Evolutionary conservation across 2,888 invertebrate genomes (phyloP), one percentile per base, ranked within the genome.

Genomic region (Philhelius pedissequus): DNA sequence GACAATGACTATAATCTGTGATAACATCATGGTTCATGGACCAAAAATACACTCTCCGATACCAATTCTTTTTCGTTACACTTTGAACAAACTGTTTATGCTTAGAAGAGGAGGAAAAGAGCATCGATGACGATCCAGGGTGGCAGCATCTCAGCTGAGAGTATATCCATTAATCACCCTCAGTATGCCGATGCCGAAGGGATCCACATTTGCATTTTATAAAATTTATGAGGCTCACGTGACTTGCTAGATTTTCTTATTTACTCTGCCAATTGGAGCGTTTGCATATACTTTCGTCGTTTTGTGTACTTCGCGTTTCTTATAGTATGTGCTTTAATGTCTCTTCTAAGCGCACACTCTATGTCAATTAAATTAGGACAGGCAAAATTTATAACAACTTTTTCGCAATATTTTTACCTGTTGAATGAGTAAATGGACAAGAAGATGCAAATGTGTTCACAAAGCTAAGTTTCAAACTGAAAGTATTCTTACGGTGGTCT

Each of bases 221-320:
- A 86, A 83, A 86, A 87, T 87, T 87, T 87, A 87, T 87, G 86
- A 76, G 82, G 81, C 86, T 86, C 86, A 87, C 86, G 87, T 87
- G 87, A 87, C 87, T 87, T 86, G 87, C 87, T 71, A 68, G 71
- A 87, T 83, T 84, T 86, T 83, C 82, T 86, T 86, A 86, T 86
- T 86, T 86, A 86, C 80, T 62, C 86, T 86, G 82, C 86, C 86
- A 86, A 86, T 86, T 80, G 86, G 82, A 86, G 82, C 80, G 82
- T 86, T 83, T 86, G 86, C 78, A 81, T 86, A 71, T 86, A 71
- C 68, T 73, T 76, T 76, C 60, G 58, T 77, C 73, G 62, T 60
- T 71, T 76, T 56, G 68, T 54, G 54, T 71, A 71, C 69, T 58
- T 73, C 69, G 60, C 40, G 52, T 32, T 45, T 50, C 54, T 50